Conservation (phyloP, 2,113 vertebrate genomes). For the Lates calcarifer region DNA sequence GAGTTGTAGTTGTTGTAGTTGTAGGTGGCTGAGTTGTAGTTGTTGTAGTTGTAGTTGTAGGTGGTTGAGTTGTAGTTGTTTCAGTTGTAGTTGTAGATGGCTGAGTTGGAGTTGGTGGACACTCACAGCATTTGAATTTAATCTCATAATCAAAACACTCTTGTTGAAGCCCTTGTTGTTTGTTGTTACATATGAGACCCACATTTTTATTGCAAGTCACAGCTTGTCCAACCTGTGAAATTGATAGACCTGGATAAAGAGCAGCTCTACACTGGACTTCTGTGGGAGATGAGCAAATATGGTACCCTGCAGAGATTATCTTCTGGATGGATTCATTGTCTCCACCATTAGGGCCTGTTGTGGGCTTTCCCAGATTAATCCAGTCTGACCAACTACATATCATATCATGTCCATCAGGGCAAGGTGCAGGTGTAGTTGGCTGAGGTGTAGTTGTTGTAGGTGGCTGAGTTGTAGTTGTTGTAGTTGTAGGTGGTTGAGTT, state of each 20-base stretch:
- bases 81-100: background rate
- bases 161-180: conserved; percentile 59
- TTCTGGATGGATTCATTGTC: conserved; percentile 40
- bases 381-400: conserved; percentile 32
- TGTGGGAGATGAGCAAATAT: conserved; percentile 9
- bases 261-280: conserved; percentile 59
- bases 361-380: conserved; percentile 47
- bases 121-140: conserved; percentile 59
- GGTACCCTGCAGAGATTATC: conserved; percentile 16
- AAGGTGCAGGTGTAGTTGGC: background rate
- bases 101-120: background rate
- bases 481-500: background rate
- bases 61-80: background rate
- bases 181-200: conserved; percentile 73
- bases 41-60: background rate
- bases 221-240: conserved; percentile 61
- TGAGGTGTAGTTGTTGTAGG: background rate
- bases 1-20: background rate
- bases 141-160: conserved; percentile 76
- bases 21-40: background rate
- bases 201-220: conserved; percentile 43
- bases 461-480: background rate
- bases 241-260: background rate
- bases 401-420: background rate
- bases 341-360: conserved; percentile 53